Conservation (phyloP, 2,797 vertebrate species). For the Rhodeus uyekii region DNA sequence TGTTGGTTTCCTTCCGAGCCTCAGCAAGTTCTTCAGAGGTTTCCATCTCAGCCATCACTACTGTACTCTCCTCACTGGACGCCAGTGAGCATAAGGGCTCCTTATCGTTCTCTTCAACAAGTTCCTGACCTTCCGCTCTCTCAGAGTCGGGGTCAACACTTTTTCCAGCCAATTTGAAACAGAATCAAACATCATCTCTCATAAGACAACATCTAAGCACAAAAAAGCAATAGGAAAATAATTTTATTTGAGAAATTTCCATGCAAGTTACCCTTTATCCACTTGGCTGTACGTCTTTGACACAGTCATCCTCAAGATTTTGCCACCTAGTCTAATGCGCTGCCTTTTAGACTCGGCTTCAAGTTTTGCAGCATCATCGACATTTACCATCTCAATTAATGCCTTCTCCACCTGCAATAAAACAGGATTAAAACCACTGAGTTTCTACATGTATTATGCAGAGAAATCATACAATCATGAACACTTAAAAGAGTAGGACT, state of each 20-base stretch:
- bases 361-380: not conserved
- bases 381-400: constrained; percentile 13
- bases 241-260: not conserved
- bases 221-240: not conserved
- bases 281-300: constrained; percentile 12
- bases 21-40: not conserved
- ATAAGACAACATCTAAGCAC: not conserved
- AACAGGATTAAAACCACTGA: not conserved
- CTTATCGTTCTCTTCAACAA: not conserved
- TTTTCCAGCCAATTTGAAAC: not conserved
- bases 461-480: not conserved
- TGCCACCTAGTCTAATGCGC: constrained; percentile 19
- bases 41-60: not conserved
- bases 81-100: not conserved
- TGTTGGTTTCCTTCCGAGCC: not conserved
- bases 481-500: not conserved
- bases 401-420: constrained; percentile 5
- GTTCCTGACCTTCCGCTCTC: not conserved
- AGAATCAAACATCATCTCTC: not conserved
- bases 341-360: constrained; percentile 2
- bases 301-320: constrained; percentile 21
- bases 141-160: not conserved
- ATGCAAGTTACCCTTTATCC: constrained; percentile 16
- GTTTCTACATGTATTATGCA: not conserved
- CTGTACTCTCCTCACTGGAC: constrained; percentile 9